phyloP scores from a whole-genome alignment of 2,888 invertebrate genomes.

The Sylvicola cinctus region DNA sequence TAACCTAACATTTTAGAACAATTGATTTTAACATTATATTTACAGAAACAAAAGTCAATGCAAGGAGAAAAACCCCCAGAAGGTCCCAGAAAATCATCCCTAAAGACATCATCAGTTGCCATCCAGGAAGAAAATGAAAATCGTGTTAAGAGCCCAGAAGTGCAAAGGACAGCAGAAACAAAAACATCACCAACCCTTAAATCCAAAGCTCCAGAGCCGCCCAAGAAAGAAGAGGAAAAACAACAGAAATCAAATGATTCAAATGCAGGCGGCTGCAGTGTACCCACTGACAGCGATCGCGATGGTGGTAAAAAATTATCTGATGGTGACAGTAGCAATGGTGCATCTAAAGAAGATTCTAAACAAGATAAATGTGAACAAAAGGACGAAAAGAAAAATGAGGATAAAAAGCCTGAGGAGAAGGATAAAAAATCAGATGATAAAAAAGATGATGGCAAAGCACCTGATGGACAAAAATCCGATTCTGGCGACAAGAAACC shows the following conservation, averaged over 20 bases:
- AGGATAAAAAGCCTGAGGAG: conserved; percentile 3
- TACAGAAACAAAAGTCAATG: conserved; percentile 1
- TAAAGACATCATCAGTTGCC: too few relatives aligned
- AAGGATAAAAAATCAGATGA: conserved; percentile 13
- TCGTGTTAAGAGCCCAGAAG: conserved; percentile 5
- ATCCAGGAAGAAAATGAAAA: background rate
- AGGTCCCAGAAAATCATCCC: too few relatives aligned
- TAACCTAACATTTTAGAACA: background rate
- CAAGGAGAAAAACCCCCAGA: too few relatives aligned
- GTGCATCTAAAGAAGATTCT: conserved; percentile 4
- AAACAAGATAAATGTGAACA: background rate
- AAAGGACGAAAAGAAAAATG: conserved; percentile 2
- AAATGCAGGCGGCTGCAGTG: too few relatives aligned
- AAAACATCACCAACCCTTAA: too few relatives aligned
- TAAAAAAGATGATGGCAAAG: conserved; percentile 7
- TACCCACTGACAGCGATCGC: too few relatives aligned
- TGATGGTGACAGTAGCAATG: background rate
- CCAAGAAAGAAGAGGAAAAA: too few relatives aligned
- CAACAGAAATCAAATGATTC: too few relatives aligned
- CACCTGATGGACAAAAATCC: background rate
- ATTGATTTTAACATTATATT: too few relatives aligned
- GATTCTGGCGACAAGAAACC: conserved; percentile 8
- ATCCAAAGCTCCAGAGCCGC: too few relatives aligned
- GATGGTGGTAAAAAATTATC: background rate
- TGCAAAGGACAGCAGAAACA: conserved; percentile 1